Base-by-base conservation (phyloP, 2,113 vertebrate genomes). In the Paraplagusia blochii region DNA sequence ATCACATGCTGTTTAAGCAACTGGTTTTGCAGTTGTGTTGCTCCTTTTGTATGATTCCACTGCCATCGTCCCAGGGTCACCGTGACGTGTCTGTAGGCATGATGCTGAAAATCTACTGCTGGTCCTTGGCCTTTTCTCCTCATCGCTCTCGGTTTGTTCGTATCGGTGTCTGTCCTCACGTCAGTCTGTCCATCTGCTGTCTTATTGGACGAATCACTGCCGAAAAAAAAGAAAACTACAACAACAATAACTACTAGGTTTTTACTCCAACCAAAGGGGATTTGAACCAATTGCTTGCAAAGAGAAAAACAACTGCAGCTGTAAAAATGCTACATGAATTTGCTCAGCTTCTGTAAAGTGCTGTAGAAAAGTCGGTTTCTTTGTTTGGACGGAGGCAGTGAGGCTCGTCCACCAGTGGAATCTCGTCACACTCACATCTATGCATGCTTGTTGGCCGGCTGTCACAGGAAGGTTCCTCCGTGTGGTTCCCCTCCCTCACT, bases 381-480 rank as follows among this genome's bases (percentile, higher is more conserved):
- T 77, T 74, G 44, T 79, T 68, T 62, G 61, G 58, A 66, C 55
- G 11, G 47, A 70, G 79, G 60, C 73, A 66, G 74, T 69, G 72
- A 68, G 63, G 51, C 74, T 80, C 61, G 53, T 67, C 62, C 45
- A 19, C 51, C 65, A 66, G 75, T 72, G 56, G 47, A 40, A 71
- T 65, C 77, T 74, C 54, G 57, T 70, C 76, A 83, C 79, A 76
- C 74, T 76, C 84, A 79, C 85, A 88, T 83, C 88, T 88, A 90
- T 89, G 88, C 90, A 88, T 91, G 88, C 85, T 87, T 68, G 79
- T 75, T 78, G 85, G 82, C 80, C 59, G 65, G 78, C 71, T 84
- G 76, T 84, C 79, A 81, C 81, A 49, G 66, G 74, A 82, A 33
- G 77, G 80, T 82, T 89, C 77, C 85, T 88, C 84, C 76, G 80